Percentiles rank a stretch among this genome's conserved stretches.
These are phyloP conservation scores for Ophioderma brevispina DNA, from an alignment of 35 echinoderm and acorn worm species.

Conservation along the genomic window DNA sequence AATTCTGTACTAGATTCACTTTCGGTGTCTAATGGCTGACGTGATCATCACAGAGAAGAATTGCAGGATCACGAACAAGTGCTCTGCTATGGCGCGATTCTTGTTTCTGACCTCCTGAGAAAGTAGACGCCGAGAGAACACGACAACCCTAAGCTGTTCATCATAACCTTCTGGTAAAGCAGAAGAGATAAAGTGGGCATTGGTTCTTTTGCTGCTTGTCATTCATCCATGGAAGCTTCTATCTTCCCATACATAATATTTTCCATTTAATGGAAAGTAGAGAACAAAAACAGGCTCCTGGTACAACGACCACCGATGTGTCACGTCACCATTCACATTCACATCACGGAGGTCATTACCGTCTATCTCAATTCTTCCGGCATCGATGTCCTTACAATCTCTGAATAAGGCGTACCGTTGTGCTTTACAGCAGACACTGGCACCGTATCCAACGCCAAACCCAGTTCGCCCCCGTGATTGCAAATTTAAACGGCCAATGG, in stretches of 20 bases:
- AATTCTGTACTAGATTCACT: constrained; percentile 73
- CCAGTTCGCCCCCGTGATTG: constrained; percentile 13
- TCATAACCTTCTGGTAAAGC: constrained; percentile 71
- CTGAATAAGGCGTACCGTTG: constrained; percentile 48
- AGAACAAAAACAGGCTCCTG: constrained; percentile 76
- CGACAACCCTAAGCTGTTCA: constrained; percentile 57
- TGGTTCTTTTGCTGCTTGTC: constrained; percentile 45
- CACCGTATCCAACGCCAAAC: constrained; percentile 57
- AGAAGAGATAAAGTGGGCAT: constrained; percentile 64
- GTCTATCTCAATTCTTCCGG: constrained; percentile 29
- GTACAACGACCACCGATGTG: constrained; percentile 64
- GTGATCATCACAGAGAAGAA: constrained; percentile 62
- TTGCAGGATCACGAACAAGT: constrained; percentile 52
- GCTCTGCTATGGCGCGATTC: constrained; percentile 45
- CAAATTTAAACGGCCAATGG: constrained; percentile 6
- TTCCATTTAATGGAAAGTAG: constrained; percentile 29
- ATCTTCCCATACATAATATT: constrained; percentile 50
- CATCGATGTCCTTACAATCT: constrained; percentile 55
- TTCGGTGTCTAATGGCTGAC: constrained; percentile 49
- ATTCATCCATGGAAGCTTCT: constrained; percentile 23
- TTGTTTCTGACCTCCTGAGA: constrained; percentile 79
- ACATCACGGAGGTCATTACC: constrained; percentile 42
- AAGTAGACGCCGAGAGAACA: too few species aligned
- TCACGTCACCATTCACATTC: constrained; percentile 61
- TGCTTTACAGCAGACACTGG: constrained; percentile 56